phyloP scores from a whole-genome alignment of 1,140 invertebrate species.

The Heliconius congener region DNA sequence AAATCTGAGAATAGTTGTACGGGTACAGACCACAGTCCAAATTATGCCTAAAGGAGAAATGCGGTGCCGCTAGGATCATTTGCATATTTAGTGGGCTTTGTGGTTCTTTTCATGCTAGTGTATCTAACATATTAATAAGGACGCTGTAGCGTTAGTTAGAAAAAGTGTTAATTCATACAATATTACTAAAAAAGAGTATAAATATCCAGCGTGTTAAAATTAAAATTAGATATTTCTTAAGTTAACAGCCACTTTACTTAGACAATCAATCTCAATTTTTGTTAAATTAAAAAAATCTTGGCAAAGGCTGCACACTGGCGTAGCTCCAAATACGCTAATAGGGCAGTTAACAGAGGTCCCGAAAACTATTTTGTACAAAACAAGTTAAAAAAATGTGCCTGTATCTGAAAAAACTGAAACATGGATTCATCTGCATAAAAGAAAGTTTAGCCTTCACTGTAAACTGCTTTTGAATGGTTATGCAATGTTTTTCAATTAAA shows the following conservation, averaged over 20 bases:
- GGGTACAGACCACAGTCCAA: neutral
- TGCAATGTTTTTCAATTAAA: neutral
- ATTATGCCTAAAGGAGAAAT: conserved; percentile 14
- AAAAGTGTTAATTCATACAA: neutral
- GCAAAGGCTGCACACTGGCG: conserved; percentile 43
- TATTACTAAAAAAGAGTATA: neutral
- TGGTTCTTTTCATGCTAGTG: neutral
- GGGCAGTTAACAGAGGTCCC: conserved; percentile 49
- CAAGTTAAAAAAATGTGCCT: conserved; percentile 32
- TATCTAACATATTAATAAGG: neutral
- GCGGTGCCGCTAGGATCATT: conserved; percentile 8
- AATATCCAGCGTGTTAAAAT: neutral
- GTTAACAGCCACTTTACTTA: conserved; percentile 30
- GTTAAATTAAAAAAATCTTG: conserved; percentile 48
- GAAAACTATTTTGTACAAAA: conserved; percentile 44
- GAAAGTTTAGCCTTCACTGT: neutral
- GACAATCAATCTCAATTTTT: conserved; percentile 42
- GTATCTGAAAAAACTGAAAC: conserved; percentile 9
- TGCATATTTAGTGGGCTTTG: conserved; percentile 7
- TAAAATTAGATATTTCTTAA: conserved; percentile 3
- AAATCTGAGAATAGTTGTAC: neutral
- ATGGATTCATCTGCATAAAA: neutral
- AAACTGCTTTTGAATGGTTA: neutral
- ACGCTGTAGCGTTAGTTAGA: neutral
- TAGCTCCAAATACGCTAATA: conserved; percentile 48